Conservation (phyloP, 2,113 vertebrate genomes). For the Bostrychus sinensis region DNA sequence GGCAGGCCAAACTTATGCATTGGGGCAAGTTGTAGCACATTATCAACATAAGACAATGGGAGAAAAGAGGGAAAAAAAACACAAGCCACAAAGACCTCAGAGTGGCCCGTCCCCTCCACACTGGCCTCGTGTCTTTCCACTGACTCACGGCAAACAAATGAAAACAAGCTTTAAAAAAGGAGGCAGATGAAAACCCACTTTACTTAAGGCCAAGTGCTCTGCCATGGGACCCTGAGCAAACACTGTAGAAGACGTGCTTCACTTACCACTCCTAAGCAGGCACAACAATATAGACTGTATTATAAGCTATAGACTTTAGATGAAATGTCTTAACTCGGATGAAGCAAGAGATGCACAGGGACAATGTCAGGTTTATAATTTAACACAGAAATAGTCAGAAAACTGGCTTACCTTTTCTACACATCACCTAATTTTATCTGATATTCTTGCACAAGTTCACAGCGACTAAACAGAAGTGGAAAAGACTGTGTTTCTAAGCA, state of each 20-base stretch:
- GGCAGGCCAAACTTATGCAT: constrained; percentile 54
- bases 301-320: too few relatives aligned
- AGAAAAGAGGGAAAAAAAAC: constrained; percentile 17
- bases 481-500: too few relatives aligned
- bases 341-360: too few relatives aligned
- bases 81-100: constrained; percentile 49
- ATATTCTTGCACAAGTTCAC: too few relatives aligned
- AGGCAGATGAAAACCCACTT: constrained; percentile 55
- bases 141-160: constrained; percentile 68
- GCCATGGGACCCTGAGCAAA: constrained; percentile 52
- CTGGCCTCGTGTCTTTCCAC: constrained; percentile 56
- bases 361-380: too few relatives aligned
- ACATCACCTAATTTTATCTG: too few relatives aligned
- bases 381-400: too few relatives aligned
- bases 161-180: constrained; percentile 67
- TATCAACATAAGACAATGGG: constrained; percentile 57
- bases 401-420: too few relatives aligned
- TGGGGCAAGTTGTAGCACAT: constrained; percentile 69
- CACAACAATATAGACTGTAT: background rate
- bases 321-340: too few relatives aligned
- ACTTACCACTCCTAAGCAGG: constrained; percentile 4
- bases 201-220: constrained; percentile 59
- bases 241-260: constrained; percentile 34
- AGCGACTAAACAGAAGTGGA: too few relatives aligned
- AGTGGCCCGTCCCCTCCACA: constrained; percentile 52